phyloP scores from a whole-genome alignment of 1,140 invertebrate species.

The Himalopsyche phryganea region DNA sequence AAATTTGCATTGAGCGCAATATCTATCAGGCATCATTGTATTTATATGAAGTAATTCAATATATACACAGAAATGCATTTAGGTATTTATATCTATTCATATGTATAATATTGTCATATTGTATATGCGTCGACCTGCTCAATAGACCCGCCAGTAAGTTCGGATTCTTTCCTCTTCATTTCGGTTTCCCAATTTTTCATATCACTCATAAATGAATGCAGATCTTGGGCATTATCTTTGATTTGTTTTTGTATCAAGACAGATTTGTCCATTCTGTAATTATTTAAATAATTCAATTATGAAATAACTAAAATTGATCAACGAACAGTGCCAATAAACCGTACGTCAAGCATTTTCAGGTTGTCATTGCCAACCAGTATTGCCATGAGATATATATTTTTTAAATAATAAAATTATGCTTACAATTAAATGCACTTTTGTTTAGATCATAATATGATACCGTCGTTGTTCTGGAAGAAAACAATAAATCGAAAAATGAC shows the following conservation, averaged over 20 bases:
- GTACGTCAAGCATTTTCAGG: constrained; percentile 27
- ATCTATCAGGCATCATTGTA: too few species aligned
- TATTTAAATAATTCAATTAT: constrained; percentile 1
- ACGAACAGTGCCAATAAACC: constrained; percentile 12
- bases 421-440: too few species aligned
- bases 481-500: too few species aligned
- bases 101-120: too few species aligned
- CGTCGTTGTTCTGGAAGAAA: too few species aligned
- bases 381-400: constrained; percentile 2
- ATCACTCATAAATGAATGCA: constrained; percentile 71
- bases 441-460: too few species aligned
- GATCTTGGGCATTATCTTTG: constrained; percentile 68
- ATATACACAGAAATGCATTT: too few species aligned
- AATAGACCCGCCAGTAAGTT: constrained; percentile 32
- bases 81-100: too few species aligned
- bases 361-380: constrained; percentile 29
- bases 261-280: constrained; percentile 42
- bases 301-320: constrained; percentile 8
- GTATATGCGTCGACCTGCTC: constrained; percentile 7
- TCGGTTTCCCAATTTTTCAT: constrained; percentile 79
- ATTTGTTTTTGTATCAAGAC: constrained; percentile 63
- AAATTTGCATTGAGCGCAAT: too few species aligned
- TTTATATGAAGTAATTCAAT: too few species aligned
- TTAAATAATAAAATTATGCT: too few species aligned
- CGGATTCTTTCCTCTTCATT: constrained; percentile 77